Evolutionary conservation across 2,113 vertebrate species (phyloP).

Genomic region (Sminthopsis crassicaudata): DNA sequence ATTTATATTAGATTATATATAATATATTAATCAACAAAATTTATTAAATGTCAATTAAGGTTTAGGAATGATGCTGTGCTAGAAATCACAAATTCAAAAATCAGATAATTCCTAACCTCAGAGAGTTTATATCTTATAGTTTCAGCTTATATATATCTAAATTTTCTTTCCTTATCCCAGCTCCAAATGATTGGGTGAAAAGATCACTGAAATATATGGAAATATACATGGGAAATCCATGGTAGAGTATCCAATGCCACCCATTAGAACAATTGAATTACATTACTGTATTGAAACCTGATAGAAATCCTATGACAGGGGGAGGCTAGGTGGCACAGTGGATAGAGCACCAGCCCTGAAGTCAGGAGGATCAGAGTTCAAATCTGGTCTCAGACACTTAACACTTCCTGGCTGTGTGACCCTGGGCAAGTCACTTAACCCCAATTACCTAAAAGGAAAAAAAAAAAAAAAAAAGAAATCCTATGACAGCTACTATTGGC

Average conservation of each 20-base stretch:
- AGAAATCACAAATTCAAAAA: background rate
- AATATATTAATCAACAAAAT: background rate
- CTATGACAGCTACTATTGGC: background rate
- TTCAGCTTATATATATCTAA: background rate
- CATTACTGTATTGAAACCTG: no score
- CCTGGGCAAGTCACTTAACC: no score
- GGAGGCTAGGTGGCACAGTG: no score
- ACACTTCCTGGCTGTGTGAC: no score
- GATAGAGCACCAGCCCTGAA: no score
- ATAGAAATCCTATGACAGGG: background rate
- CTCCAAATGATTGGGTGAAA: background rate
- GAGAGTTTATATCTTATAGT: background rate
- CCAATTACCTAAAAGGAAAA: no score
- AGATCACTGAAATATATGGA: background rate
- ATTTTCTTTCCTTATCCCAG: background rate
- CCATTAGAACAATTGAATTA: background rate
- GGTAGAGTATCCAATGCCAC: background rate
- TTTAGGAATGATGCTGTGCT: background rate
- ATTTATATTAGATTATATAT: background rate
- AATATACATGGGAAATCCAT: background rate
- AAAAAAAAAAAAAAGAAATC: no score
- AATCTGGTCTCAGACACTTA: no score
- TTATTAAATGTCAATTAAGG: background rate
- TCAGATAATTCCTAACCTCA: background rate
- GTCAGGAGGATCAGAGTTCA: no score